Percentiles rank a stretch among this genome's conserved stretches.
Conservation (phyloP, 2,113 vertebrate species). For the Castor canadensis region DNA sequence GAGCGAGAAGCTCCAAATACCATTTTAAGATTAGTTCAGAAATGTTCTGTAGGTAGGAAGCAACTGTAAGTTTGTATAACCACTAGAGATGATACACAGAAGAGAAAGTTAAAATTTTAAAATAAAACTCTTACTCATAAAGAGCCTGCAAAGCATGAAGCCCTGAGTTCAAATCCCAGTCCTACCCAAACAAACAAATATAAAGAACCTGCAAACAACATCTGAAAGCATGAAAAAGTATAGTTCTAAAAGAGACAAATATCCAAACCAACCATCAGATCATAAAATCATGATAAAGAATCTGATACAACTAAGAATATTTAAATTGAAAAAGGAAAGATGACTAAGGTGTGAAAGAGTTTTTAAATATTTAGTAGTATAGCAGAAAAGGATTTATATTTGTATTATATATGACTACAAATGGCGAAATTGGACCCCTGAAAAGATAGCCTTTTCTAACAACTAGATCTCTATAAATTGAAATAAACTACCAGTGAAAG, state of each 20-base stretch:
- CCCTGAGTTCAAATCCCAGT: no score
- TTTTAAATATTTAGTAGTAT: constrained; percentile 16
- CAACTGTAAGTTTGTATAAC: not conserved
- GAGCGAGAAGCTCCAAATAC: not conserved
- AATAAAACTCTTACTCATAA: not conserved
- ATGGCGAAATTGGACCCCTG: not conserved
- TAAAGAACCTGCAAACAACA: constrained; percentile 16
- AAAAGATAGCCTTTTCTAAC: constrained; percentile 7
- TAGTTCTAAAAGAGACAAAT: constrained; percentile 32
- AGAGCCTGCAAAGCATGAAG: no score
- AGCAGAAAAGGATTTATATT: constrained; percentile 15
- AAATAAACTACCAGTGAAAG: not conserved
- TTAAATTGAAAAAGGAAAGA: constrained; percentile 29
- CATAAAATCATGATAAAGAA: constrained; percentile 28
- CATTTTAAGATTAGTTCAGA: constrained; percentile 34
- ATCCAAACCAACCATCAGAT: not conserved
- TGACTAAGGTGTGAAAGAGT: not conserved
- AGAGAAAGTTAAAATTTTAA: not conserved
- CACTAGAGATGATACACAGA: not conserved
- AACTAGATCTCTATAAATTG: not conserved
- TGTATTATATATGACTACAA: constrained; percentile 9
- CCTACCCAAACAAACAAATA: no score
- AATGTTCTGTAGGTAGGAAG: not conserved
- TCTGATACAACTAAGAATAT: not conserved
- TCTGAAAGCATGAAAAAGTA: not conserved